Evolutionary conservation across 2,888 invertebrate genomes (phyloP), one percentile per base, ranked within the genome.

Genomic region (Ypsolopha sequella): DNA sequence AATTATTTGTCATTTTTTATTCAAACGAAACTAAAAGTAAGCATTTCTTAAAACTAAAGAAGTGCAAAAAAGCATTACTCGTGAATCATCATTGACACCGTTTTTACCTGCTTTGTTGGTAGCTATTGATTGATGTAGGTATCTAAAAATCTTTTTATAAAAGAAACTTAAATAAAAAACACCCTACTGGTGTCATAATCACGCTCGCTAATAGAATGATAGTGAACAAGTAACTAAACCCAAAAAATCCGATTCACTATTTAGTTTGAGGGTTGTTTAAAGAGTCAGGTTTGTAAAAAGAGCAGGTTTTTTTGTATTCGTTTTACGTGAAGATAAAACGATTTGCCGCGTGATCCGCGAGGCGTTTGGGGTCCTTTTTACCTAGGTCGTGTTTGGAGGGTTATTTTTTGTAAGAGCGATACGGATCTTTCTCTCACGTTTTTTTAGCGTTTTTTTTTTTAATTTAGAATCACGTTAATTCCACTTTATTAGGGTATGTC

Each of bases 381-480:
- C 62, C 60, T 50, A 53, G 46, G 47, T 54, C 60, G 56, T 58
- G 57, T 60, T 58, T 64, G 65, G 67, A 50, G 73, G 68, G 75
- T 71, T 61, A 53, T 59, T 77, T 76, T 80, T 80, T 80, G 71
- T 73, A 1, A 41, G 39, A 34, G 44, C 60, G 80, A 80, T 79
- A 77, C 60, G 55, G 70, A 80, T 80, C 80, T 70, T 43, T 41
- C 72, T 84, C 80, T 72, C 84, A 80, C 84, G 79, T 82, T 84
- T 84, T 84, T 82, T 73, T 73, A 71, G 51, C 47, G 53, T 59
- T 72, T 76, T 78, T 59, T 72, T 76, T 78, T 78, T 76, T 66
- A 63, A 55, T 43, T 51, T 59, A 6, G 65, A 66, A 68, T 65
- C 64, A 62, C 55, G 68, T 70, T 76, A 73, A 75, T 75, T 68